Conservation (phyloP, 2,113 vertebrate species). For the Tetraodon nigroviridis region DNA sequence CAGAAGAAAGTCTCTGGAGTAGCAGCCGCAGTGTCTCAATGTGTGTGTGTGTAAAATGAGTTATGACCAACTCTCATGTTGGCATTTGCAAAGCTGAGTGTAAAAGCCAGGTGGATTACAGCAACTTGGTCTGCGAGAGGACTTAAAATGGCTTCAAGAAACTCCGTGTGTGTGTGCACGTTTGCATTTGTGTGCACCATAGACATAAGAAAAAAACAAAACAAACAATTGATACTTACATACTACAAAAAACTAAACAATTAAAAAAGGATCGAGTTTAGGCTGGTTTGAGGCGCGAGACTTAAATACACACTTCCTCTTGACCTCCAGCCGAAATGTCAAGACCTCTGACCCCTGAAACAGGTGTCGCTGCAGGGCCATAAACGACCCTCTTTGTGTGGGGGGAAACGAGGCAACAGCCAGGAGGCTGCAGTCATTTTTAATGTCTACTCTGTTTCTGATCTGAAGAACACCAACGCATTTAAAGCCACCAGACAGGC, state of each 20-base stretch:
- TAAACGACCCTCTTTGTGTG: neutral
- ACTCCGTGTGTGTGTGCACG: conserved; percentile 3
- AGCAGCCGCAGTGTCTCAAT: conserved; percentile 12
- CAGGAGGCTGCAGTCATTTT: no score
- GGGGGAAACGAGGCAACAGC: no score
- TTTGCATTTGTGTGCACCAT: conserved; percentile 2
- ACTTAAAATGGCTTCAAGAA: conserved; percentile 53
- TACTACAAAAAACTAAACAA: conserved; percentile 3
- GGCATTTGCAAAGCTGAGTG: conserved; percentile 57
- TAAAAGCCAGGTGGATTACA: conserved; percentile 65
- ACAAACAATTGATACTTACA: neutral
- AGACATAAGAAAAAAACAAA: conserved; percentile 25
- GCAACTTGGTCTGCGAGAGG: conserved; percentile 59
- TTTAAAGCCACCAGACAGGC: neutral
- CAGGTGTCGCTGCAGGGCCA: conserved; percentile 35
- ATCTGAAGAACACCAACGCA: no score
- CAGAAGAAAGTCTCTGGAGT: conserved; percentile 42
- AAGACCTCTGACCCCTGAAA: conserved; percentile 34
- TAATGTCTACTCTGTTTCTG: no score
- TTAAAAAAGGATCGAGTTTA: neutral
- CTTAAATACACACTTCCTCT: conserved; percentile 24
- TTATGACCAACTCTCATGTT: conserved; percentile 51
- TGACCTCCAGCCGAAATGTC: conserved; percentile 16
- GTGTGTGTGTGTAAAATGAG: conserved; percentile 41
- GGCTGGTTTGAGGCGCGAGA: conserved; percentile 7